phyloP scores from a whole-genome alignment of 2,113 vertebrate genomes.

The Gallinago jamesoni region DNA sequence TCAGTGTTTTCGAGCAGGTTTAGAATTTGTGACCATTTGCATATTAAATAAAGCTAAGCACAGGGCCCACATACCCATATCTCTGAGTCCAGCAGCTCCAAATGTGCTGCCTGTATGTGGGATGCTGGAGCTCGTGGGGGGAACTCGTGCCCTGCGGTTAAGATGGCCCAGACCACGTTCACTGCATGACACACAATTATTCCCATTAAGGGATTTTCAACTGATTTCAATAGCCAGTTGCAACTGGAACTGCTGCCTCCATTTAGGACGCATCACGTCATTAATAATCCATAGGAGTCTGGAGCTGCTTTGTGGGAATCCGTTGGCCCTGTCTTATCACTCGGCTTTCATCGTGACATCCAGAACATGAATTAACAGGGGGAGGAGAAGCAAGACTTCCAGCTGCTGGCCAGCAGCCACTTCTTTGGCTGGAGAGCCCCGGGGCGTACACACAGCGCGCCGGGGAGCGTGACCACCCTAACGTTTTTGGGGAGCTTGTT shows the following conservation, averaged over 20 bases:
- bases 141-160: background rate
- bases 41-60: background rate
- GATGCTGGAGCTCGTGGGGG: background rate
- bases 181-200: conserved; percentile 11
- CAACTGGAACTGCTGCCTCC: background rate
- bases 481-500: background rate
- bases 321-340: background rate
- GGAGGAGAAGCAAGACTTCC: background rate
- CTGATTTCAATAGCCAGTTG: background rate
- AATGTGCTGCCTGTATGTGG: background rate
- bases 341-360: background rate
- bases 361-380: background rate
- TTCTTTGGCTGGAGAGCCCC: background rate
- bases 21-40: background rate
- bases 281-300: background rate
- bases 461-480: background rate
- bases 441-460: background rate
- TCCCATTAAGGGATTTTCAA: conserved; percentile 15
- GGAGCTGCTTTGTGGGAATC: background rate
- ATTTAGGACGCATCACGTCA: background rate
- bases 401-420: background rate
- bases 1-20: background rate
- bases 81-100: background rate
- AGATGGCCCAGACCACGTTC: fast-evolving
- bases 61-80: background rate